Evolutionary conservation across 2,113 vertebrate species (phyloP).

Genomic region (Gobiocypris rarus): DNA sequence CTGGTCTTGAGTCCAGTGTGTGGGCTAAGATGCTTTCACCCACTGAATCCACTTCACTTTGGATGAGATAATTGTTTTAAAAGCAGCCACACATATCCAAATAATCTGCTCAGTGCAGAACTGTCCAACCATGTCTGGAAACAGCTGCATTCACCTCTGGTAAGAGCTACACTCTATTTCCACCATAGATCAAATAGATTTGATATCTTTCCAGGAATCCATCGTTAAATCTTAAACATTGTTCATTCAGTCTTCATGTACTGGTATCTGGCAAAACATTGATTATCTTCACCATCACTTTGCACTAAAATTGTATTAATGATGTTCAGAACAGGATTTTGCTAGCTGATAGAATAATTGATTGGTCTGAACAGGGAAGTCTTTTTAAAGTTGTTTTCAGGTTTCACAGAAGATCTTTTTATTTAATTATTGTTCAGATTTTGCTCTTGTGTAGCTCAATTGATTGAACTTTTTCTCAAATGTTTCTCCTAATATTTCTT

Average conservation of each 20-base stretch:
- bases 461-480: neutral
- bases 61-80: conserved; percentile 69
- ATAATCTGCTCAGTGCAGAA: conserved; percentile 44
- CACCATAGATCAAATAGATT: neutral
- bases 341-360: neutral
- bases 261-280: neutral
- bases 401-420: neutral
- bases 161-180: conserved; percentile 54
- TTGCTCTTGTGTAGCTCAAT: neutral
- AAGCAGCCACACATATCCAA: conserved; percentile 54
- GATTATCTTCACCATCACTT: conserved; percentile 10
- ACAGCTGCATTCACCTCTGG: conserved; percentile 60
- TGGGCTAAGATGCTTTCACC: conserved; percentile 59
- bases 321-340: neutral
- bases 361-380: neutral
- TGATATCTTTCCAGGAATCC: conserved; percentile 9
- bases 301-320: neutral
- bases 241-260: neutral
- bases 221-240: neutral
- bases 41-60: conserved; percentile 65
- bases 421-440: neutral
- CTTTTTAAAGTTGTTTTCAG: neutral
- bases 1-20: conserved; percentile 53
- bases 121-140: conserved; percentile 54
- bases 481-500: neutral